Base-by-base conservation (phyloP, 1,140 invertebrate genomes). In the Scaptomyza graminum region DNA sequence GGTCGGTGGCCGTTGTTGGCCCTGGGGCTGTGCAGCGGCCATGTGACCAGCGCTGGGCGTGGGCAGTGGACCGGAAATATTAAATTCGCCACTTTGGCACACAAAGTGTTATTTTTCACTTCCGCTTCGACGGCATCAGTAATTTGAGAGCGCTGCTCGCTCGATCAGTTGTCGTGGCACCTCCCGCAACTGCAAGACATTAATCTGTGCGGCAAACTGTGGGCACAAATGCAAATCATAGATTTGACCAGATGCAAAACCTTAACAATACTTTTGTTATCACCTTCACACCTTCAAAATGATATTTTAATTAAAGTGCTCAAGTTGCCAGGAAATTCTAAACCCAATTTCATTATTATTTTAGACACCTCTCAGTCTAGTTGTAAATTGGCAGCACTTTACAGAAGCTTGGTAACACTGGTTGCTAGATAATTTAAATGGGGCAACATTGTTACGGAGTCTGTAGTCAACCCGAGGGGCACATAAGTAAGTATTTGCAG, bases 1-100 rank as follows among this genome's bases (percentile, higher is more conserved):
- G 31, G 31, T 9, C 31, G 31, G 41, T 51, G 67, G 41, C 11
- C 44, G 8, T 11, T 65, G 44, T 39, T 51, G 18, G 28, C 39
- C 34, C 44, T 51, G 34, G 15, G 43, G 52, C 37, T 31, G 56
- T n/a, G 28, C 49, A 51, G 51, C 46, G 67, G 50, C 47, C 47
- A 68, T 22, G 49, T n/a, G 65, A 51, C 56, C 65, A 52, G 9
- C 15, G 44, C 22, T 44, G 50, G 44, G 13, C 44, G 61, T 50
- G 56, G 51, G 75, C 66, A 85, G 73, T 80, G 60, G 64, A 43
- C 73, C 73, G 81, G 81, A 84, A 84, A 85, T 84, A 85, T 85
- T 85, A 84, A 84, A 85, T 85, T 83, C 76, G 81, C 76, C 81
- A 85, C 76, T 84, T 84, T 84, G 81, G 66, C 67, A 77, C 76